A percentile compares a stretch with the other conserved stretches of the same genome.
Evolutionary conservation across 2,797 vertebrate species (phyloP).

Genomic region (Ceyx erithaca): DNA sequence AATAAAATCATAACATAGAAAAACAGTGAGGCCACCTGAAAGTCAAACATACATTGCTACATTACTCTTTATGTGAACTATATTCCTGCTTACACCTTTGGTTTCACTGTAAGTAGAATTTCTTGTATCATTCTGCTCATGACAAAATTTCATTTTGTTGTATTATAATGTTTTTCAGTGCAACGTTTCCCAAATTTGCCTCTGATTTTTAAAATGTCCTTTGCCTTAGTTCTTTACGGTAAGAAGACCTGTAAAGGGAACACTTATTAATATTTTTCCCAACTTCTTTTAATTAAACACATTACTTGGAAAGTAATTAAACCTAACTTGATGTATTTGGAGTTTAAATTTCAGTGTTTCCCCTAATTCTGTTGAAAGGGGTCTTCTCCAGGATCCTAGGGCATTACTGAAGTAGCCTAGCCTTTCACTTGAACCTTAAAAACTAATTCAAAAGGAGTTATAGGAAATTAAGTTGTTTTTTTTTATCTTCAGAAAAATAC

Average conservation of each 20-base stretch:
- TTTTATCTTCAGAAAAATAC: not conserved
- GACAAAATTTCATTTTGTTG: not conserved
- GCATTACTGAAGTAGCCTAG: not conserved
- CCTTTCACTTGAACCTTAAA: not conserved
- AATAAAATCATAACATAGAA: not conserved
- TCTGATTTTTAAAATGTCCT: not conserved
- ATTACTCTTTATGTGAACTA: not conserved
- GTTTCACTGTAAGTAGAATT: not conserved
- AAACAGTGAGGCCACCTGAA: not conserved
- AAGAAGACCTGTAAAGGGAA: not conserved
- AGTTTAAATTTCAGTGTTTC: not conserved
- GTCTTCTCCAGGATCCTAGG: not conserved
- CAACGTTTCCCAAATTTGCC: not conserved
- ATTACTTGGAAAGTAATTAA: not conserved
- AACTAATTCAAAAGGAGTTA: not conserved
- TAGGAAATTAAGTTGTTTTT: not conserved
- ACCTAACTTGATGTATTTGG: not conserved
- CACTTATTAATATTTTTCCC: not conserved
- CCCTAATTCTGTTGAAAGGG: not conserved
- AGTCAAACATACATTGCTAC: not conserved
- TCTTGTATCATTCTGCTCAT: not conserved
- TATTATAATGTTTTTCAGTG: not conserved
- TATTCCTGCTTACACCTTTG: not conserved
- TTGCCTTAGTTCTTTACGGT: not conserved
- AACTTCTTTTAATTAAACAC: not conserved